Base-by-base conservation (phyloP, 2,113 vertebrate genomes). In the Dolichotis patagonum region DNA sequence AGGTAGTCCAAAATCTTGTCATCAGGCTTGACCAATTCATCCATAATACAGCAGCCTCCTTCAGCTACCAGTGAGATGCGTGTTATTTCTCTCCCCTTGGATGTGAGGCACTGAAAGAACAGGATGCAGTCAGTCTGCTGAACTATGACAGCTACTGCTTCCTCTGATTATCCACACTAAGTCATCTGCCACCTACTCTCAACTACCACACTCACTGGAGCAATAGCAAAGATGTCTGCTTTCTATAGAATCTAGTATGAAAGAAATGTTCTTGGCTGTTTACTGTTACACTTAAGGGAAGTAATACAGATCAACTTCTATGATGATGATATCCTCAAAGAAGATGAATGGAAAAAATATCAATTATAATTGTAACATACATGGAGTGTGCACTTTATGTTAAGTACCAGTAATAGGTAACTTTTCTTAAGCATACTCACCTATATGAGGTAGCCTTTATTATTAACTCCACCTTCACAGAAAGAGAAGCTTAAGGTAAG, bases 21-120 rank as follows among this genome's bases (percentile, higher is more conserved):
- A 62, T 97, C 96, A 2, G 99, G 99, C 95, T 99, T 99, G 88
- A 99, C 98, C 6, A 99, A 98, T 0, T 99, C 98, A 2, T 99
- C 98, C 98, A 99, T 91, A 52, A 99, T 32, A 97, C 99, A 99
- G 4, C 7, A 96, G 0, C 99, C 99, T 54, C 13, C 86, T 0
- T 98, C 97, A 93, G 99, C 98, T 98, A 99, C 99, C 97, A 99
- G 0, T 5, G 99, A 99, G n/a, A 99, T 98, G 0, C 98, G 98
- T 0, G 99, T 98, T 91, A 99, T 95, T 96, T 99, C 99, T 0
- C 94, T 97, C 1, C 99, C 99, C 35, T 97, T 98, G 0, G 86
- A 92, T 11, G 99, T 99, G 83, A 99, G 87, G 97, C 99, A 99
- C 99, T 99, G 98, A 96, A 97, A 97, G 3, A 87, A 71, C 90